Conservation (phyloP, 1,140 invertebrate species). For the Linepithema humile region DNA sequence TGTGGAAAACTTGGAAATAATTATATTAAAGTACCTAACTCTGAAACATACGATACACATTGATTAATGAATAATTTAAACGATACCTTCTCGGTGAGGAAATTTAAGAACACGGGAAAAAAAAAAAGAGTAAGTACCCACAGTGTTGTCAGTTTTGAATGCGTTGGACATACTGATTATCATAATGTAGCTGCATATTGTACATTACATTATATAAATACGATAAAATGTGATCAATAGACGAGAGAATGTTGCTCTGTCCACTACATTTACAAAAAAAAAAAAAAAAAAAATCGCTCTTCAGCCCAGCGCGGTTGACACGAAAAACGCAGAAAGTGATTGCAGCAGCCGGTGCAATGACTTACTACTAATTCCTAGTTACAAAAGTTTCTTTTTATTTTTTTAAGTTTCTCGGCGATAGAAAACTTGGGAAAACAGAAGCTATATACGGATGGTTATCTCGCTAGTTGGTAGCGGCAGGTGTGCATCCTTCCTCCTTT, state of each 20-base stretch:
- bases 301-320: conserved; percentile 62
- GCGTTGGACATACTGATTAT: conserved; percentile 80
- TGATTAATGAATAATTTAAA: conserved; percentile 70
- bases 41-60: conserved; percentile 74
- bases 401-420: conserved; percentile 68
- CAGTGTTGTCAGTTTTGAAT: conserved; percentile 79
- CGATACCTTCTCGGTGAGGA: conserved; percentile 60
- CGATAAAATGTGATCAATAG: conserved; percentile 80
- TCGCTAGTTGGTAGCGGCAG: conserved; percentile 52
- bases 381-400: conserved; percentile 67
- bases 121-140: conserved; percentile 60
- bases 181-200: conserved; percentile 82
- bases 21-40: conserved; percentile 79
- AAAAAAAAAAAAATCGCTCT: conserved; percentile 58
- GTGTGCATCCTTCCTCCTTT: conserved; percentile 50
- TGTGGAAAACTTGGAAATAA: conserved; percentile 79
- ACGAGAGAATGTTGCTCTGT: conserved; percentile 78
- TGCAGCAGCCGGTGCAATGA: conserved; percentile 69
- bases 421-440: conserved; percentile 58
- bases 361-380: conserved; percentile 71
- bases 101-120: conserved; percentile 54
- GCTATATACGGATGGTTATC: conserved; percentile 50
- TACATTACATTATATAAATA: conserved; percentile 82
- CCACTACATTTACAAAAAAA: conserved; percentile 77
- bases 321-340: conserved; percentile 60